Evolutionary conservation across 2,888 invertebrate species (phyloP).

Genomic region (Drosophila meridionalis): DNA sequence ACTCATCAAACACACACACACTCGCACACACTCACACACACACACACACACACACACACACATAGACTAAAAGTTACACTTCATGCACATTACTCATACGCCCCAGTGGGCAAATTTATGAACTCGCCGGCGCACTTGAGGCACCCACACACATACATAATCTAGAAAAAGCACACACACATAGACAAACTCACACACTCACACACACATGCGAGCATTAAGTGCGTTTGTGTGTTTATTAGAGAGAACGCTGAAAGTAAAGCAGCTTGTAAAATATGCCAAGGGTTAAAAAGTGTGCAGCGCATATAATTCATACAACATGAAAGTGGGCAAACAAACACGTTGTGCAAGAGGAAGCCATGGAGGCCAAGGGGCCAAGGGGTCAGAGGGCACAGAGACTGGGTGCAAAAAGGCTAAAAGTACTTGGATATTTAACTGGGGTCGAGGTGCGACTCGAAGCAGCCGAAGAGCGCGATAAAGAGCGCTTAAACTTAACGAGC

Average conservation of each 20-base stretch:
- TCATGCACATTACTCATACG: constrained; percentile 76
- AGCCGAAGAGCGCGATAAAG: constrained; percentile 20
- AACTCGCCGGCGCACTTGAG: constrained; percentile 78
- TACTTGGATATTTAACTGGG: constrained; percentile 62
- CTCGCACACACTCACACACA: background rate
- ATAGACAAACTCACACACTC: constrained; percentile 11
- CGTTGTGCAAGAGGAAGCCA: constrained; percentile 2
- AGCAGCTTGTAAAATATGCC: constrained; percentile 80
- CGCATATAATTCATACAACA: constrained; percentile 75
- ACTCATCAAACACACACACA: constrained; percentile 24
- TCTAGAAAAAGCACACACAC: constrained; percentile 35
- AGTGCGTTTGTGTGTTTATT: constrained; percentile 79
- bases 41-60: constrained; percentile 5
- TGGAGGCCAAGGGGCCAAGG: constrained; percentile 2
- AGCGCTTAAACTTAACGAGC: constrained; percentile 26
- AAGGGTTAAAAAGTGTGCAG: constrained; percentile 79
- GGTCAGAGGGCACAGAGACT: background rate
- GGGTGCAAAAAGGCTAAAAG: constrained; percentile 51
- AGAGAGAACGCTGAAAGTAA: constrained; percentile 59
- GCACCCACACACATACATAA: constrained; percentile 56
- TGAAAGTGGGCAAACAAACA: constrained; percentile 59
- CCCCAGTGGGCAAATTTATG: constrained; percentile 82
- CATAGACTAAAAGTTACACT: constrained; percentile 57
- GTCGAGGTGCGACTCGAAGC: constrained; percentile 50
- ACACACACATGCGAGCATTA: constrained; percentile 39